Percentiles rank a stretch among this genome's conserved stretches.
These are phyloP conservation scores for Drosophila pallidifrons DNA, from an alignment of 1,140 invertebrate genomes.

Conservation along the genomic window DNA sequence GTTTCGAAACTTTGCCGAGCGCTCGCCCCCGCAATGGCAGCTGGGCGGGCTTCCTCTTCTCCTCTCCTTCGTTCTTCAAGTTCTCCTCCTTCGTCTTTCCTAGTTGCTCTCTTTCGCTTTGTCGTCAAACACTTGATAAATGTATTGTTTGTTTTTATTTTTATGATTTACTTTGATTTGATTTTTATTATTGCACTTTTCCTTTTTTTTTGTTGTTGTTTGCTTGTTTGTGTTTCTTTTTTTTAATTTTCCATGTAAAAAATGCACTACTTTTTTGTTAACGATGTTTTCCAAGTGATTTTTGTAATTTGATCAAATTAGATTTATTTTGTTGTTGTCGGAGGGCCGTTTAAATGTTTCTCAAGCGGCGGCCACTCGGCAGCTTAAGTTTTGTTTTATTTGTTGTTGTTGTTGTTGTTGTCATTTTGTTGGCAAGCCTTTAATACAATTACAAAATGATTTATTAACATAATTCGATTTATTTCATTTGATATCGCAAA, in stretches of 20 bases:
- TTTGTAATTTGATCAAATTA: neutral
- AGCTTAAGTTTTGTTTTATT: slow-evolving; percentile 35
- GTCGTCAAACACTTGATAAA: slow-evolving; percentile 29
- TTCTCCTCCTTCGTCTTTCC: slow-evolving; percentile 27
- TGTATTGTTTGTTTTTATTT: slow-evolving; percentile 31
- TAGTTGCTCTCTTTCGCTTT: neutral
- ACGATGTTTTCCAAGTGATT: neutral
- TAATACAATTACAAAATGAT: slow-evolving; percentile 1
- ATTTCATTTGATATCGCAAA: slow-evolving; percentile 9
- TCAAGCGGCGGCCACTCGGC: slow-evolving; percentile 13
- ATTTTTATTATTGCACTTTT: slow-evolving; percentile 41
- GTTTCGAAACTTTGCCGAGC: slow-evolving; percentile 63
- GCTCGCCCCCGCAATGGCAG: slow-evolving; percentile 57
- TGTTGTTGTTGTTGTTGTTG: slow-evolving; percentile 24
- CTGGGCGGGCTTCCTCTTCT: slow-evolving; percentile 37
- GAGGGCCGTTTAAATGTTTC: slow-evolving; percentile 21
- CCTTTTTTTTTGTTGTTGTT: slow-evolving; percentile 17
- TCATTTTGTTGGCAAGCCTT: slow-evolving; percentile 40
- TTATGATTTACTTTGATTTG: slow-evolving; percentile 17
- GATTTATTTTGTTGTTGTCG: neutral
- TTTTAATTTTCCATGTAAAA: slow-evolving; percentile 31
- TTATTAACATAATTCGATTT: slow-evolving; percentile 10
- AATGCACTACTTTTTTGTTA: slow-evolving; percentile 37
- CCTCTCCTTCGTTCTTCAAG: slow-evolving; percentile 3
- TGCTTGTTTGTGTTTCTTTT: neutral